Conservation (phyloP, 2,888 invertebrate species). For the Podotricha telesiphe region DNA sequence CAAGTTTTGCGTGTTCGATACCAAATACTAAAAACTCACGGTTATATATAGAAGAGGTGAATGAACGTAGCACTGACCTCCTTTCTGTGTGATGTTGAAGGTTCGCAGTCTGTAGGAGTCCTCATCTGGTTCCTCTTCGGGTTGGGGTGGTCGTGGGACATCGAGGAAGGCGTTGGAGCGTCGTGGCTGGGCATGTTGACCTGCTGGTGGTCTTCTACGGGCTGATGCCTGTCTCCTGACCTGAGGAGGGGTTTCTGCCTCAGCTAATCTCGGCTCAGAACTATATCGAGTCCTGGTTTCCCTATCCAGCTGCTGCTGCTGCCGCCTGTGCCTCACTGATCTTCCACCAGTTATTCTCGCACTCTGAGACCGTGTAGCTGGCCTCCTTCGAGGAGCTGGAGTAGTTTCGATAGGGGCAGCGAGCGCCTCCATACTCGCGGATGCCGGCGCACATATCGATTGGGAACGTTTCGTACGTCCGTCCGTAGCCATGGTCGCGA, state of each 20-base stretch:
- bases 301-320: conserved; percentile 75
- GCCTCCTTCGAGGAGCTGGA: conserved; percentile 85
- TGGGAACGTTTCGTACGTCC: conserved; percentile 88
- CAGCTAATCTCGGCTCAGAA: conserved; percentile 87
- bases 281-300: conserved; percentile 85
- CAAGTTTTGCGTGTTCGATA: conserved; percentile 65
- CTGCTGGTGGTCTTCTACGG: conserved; percentile 78
- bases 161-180: conserved; percentile 89
- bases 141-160: conserved; percentile 81
- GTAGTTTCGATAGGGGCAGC: conserved; percentile 81
- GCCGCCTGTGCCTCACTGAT: conserved; percentile 77
- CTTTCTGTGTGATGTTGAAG: conserved; percentile 96
- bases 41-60: conserved; percentile 70
- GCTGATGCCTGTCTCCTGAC: conserved; percentile 86
- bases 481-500: conserved; percentile 85
- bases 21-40: conserved; percentile 64
- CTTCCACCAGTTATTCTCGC: conserved; percentile 88
- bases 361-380: conserved; percentile 90
- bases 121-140: conserved; percentile 88
- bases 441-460: conserved; percentile 89
- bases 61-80: conserved; percentile 85
- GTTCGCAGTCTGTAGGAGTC: conserved; percentile 95
- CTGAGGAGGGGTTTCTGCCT: conserved; percentile 87
- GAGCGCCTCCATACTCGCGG: conserved; percentile 87
- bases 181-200: conserved; percentile 78